These are phyloP conservation scores for Zhengitettix transpicula DNA, from an alignment of 2,888 invertebrate genomes.

Conservation along the genomic window DNA sequence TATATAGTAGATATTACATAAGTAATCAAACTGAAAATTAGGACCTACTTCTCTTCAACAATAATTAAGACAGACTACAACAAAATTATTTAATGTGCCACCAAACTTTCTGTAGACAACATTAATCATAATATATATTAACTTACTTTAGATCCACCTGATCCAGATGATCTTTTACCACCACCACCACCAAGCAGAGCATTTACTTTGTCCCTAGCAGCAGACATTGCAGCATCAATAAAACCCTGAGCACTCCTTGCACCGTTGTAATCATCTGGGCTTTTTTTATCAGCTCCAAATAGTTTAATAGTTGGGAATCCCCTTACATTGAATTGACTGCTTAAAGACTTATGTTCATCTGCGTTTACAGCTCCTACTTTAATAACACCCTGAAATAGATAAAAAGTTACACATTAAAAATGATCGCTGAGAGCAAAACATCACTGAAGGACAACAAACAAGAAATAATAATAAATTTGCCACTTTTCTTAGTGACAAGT, in stretches of 20 bases:
- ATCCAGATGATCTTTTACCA: slow-evolving; percentile 10
- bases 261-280: slow-evolving; percentile 72
- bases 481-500: no score
- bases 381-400: slow-evolving; percentile 50
- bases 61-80: no score
- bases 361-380: slow-evolving; percentile 92
- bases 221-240: slow-evolving; percentile 68
- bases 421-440: no score
- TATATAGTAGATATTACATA: no score
- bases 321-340: slow-evolving; percentile 59
- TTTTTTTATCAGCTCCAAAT: slow-evolving; percentile 68
- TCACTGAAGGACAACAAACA: no score
- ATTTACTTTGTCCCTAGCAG: slow-evolving; percentile 54
- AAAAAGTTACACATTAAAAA: background rate
- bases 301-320: slow-evolving; percentile 96
- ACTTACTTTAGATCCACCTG: no score
- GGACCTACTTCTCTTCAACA: no score
- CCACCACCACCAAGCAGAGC: slow-evolving; percentile 35
- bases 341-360: slow-evolving; percentile 70
- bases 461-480: no score
- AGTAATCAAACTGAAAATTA: no score
- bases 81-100: no score
- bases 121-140: no score
- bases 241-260: slow-evolving; percentile 72
- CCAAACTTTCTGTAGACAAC: no score